Evolutionary conservation across 2,797 vertebrate species (phyloP).

Genomic region (Gymnothorax javanicus): DNA sequence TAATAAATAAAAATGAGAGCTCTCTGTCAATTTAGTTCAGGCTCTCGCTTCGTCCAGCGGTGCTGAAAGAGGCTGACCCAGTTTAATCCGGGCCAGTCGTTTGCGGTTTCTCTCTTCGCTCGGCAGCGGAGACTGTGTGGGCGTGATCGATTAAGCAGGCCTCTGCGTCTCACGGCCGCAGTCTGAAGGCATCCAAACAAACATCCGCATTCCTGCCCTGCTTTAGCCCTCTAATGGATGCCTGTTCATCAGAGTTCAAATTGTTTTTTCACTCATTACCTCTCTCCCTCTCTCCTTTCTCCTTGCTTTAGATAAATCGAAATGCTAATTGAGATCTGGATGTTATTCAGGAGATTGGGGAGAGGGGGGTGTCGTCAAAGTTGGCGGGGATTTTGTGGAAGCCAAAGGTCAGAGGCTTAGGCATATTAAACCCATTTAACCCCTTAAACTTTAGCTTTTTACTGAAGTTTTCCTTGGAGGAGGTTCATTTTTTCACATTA

Average conservation of each 20-base stretch:
- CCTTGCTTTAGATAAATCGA: slow-evolving; percentile 55
- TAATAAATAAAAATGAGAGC: neutral
- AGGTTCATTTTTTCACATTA: too few relatives aligned
- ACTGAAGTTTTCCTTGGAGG: too few relatives aligned
- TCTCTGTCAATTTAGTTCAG: neutral
- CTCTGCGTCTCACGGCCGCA: slow-evolving; percentile 7
- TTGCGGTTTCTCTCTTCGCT: slow-evolving; percentile 9
- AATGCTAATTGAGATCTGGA: slow-evolving; percentile 69
- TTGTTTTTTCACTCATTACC: slow-evolving; percentile 63
- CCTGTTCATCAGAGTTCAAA: slow-evolving; percentile 65
- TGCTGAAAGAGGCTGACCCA: neutral
- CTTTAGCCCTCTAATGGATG: slow-evolving; percentile 63
- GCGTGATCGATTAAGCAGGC: slow-evolving; percentile 10
- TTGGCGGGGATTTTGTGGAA: slow-evolving; percentile 75
- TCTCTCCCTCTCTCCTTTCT: slow-evolving; percentile 32
- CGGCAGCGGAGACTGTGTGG: neutral
- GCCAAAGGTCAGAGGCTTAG: slow-evolving; percentile 79
- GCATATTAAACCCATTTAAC: slow-evolving; percentile 55
- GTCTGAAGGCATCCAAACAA: slow-evolving; percentile 33
- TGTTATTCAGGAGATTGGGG: slow-evolving; percentile 46
- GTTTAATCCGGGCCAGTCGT: slow-evolving; percentile 7
- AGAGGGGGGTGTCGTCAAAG: slow-evolving; percentile 64
- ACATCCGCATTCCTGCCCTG: slow-evolving; percentile 37
- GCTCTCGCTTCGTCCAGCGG: neutral
- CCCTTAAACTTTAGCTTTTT: too few relatives aligned